Conservation (phyloP, 2,797 vertebrate species). For the Crocodylus rhombifer region DNA sequence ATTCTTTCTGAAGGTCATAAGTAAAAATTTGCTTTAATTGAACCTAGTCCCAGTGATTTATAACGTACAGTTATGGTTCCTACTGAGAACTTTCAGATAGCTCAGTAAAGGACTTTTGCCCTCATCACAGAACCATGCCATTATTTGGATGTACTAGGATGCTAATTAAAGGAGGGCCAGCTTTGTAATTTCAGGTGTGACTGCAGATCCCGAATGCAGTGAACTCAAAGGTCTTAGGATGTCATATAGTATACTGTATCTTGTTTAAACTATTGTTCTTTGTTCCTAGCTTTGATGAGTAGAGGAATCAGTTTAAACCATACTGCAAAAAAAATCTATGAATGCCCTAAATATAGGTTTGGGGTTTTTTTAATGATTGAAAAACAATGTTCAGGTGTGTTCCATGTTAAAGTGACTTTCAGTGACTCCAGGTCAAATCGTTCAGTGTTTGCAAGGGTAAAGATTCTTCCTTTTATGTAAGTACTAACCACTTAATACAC, state of each 20-base stretch:
- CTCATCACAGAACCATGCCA: not conserved
- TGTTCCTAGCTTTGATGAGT: not conserved
- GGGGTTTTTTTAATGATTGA: not conserved
- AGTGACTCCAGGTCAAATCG: not conserved
- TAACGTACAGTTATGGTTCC: not conserved
- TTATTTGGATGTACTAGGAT: not conserved
- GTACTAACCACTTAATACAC: not conserved
- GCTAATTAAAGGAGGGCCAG: not conserved
- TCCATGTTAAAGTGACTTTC: not conserved
- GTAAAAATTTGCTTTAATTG: not conserved
- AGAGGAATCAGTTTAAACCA: not conserved
- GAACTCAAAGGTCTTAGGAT: not conserved
- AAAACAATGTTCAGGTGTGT: not conserved
- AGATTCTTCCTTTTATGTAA: not conserved
- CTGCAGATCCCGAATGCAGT: not conserved
- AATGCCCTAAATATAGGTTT: not conserved
- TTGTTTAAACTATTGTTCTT: not conserved
- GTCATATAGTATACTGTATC: not conserved
- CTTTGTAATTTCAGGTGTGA: not conserved
- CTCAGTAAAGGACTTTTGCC: accelerated
- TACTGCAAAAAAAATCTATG: not conserved
- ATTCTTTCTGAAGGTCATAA: not conserved
- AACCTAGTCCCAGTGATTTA: not conserved
- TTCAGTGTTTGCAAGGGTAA: not conserved
- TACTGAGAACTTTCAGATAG: not conserved